Conservation (phyloP, 92 coral and sea anemone species). For the Paramuricea clavata region DNA sequence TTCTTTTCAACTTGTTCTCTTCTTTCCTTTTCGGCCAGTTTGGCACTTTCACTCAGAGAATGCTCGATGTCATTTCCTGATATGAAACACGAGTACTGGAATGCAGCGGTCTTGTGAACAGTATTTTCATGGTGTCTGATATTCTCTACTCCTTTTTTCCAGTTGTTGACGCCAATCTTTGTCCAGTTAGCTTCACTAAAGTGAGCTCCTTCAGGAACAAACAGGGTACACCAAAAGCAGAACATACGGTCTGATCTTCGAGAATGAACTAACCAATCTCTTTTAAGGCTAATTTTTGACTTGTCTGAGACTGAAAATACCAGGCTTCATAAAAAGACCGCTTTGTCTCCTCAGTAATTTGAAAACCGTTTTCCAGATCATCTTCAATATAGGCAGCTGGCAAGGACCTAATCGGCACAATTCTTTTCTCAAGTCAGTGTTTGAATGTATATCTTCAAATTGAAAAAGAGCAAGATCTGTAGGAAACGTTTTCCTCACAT, state of each 20-base stretch:
- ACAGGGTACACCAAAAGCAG: constrained; percentile 1
- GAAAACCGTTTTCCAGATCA: no score
- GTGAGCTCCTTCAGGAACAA: constrained; percentile 2
- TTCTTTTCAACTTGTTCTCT: background rate
- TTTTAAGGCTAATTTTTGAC: background rate
- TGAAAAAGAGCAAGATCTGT: no score
- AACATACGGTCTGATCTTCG: background rate
- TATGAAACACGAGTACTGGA: background rate
- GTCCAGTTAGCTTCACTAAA: background rate
- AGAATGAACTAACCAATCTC: background rate
- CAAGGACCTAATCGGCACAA: no score
- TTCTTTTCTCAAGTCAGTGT: no score
- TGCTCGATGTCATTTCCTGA: background rate
- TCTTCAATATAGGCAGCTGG: no score
- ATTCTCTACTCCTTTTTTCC: background rate
- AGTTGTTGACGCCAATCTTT: background rate
- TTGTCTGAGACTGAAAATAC: background rate
- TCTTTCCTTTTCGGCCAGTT: background rate
- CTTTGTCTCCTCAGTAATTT: background rate
- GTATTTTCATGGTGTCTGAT: background rate
- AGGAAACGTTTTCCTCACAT: no score
- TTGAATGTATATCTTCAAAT: no score
- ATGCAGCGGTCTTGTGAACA: constrained; percentile 4
- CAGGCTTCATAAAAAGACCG: background rate
- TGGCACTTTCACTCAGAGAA: background rate